Evolutionary conservation across 2,113 vertebrate genomes (phyloP), one percentile per base, ranked within the genome.

Genomic region (Scytalopus superciliaris): DNA sequence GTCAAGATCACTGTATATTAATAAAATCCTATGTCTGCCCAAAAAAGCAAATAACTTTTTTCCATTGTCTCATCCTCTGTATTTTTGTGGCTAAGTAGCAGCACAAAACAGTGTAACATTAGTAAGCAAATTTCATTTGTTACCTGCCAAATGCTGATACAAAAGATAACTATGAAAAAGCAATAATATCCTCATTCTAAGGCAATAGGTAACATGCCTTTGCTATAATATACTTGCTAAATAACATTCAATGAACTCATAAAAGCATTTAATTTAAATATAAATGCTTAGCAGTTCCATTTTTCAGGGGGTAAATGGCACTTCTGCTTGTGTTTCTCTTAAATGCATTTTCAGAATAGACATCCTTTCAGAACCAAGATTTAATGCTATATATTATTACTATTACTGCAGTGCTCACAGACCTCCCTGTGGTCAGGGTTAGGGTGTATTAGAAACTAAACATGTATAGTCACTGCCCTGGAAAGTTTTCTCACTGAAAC

Each of bases 41-140:
- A 35, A 80, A 91, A 79, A 73, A 47, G 2, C 47, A 91, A 83
- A 67, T 67, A 67, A 80, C 24, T 50, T 85, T 47, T 50, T 62
- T 68, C 47, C 42, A 40, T 63, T 73, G 40, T 77, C 59, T 88
- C 67, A 70, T 91, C 49, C 31, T 83, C 59, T 59, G 4, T 67
- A 72, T 73, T 40, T 75, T 47, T 84, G 78, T 35, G n/a, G 45
- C 63, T 85, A 40, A 94, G 39, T 56, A 95, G 67, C 30, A 83
- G 93, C 84, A 87, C 30, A 96, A 97, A 82, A 82, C 78, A 95
- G 93, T 97, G 96, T 96, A 97, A 96, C 94, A 92, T 96, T 83
- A 96, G 78, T 80, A 96, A 93, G 91, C 40, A 91, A 97, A 97
- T 97, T 97, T 97, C 89, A 97, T 97, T 97, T 97, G 89, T 97